Conservation (phyloP, 1,140 invertebrate genomes). For the Brachystomella parvula region DNA sequence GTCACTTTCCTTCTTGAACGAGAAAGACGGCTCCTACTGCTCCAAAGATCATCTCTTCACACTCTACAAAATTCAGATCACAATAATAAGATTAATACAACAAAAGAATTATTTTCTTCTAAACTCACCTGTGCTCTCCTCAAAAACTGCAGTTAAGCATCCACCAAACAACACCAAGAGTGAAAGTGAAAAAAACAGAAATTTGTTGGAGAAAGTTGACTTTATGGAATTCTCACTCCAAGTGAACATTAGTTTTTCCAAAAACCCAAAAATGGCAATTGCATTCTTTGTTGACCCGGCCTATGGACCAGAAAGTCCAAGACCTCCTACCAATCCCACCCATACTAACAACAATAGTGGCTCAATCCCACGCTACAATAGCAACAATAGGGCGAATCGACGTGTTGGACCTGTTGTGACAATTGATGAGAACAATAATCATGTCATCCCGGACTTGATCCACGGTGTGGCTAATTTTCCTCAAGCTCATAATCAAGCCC, state of each 20-base stretch:
- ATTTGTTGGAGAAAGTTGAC: not conserved
- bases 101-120: not conserved
- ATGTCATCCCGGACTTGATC: constrained; percentile 5
- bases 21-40: too few relatives aligned
- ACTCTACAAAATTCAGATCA: not conserved
- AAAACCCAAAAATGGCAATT: not conserved
- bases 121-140: not conserved
- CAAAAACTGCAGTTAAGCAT: not conserved
- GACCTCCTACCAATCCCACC: not conserved
- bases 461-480: constrained; percentile 4
- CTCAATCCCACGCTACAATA: not conserved
- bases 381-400: not conserved
- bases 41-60: not conserved
- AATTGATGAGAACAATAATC: constrained; percentile 7
- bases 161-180: not conserved
- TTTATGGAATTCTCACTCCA: not conserved
- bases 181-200: not conserved
- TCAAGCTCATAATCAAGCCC: not conserved
- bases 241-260: not conserved
- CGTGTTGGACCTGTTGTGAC: not conserved
- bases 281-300: not conserved
- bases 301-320: not conserved
- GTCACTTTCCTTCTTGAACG: not conserved
- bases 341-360: too few relatives aligned
- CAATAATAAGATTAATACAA: not conserved